These are phyloP conservation scores for Drosophila cyrtoloma DNA, from an alignment of 2,888 invertebrate species.

Conservation along the genomic window DNA sequence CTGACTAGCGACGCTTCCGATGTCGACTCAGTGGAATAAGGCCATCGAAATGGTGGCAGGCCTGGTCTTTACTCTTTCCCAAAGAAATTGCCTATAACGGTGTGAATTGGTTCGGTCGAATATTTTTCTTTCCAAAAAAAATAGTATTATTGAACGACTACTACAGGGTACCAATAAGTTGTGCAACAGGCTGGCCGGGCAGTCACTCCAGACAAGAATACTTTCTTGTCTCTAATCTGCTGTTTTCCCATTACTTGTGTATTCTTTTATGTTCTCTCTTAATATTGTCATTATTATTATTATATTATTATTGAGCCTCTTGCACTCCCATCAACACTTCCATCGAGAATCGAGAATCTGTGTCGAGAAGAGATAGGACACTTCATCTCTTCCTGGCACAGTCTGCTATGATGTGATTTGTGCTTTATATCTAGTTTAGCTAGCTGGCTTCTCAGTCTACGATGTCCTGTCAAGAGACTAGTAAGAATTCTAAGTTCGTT, in stretches of 20 bases:
- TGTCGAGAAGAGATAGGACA: not conserved
- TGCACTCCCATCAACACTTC: not conserved
- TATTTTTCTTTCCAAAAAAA: too few species aligned
- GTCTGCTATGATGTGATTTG: not conserved
- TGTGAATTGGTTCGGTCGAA: too few species aligned
- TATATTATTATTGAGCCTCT: too few species aligned
- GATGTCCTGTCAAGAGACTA: not conserved
- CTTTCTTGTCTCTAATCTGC: not conserved
- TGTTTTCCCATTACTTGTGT: not conserved
- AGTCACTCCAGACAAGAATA: not conserved
- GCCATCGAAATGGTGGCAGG: too few species aligned
- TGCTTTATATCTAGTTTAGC: not conserved
- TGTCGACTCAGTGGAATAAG: too few species aligned
- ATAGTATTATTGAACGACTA: too few species aligned
- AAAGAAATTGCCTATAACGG: too few species aligned
- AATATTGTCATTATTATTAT: not conserved
- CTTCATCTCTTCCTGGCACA: not conserved
- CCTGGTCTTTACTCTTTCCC: too few species aligned
- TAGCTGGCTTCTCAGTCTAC: not conserved
- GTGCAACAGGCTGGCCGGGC: not conserved
- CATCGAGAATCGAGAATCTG: not conserved
- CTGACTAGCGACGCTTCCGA: too few species aligned
- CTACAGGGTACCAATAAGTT: not conserved
- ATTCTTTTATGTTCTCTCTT: not conserved
- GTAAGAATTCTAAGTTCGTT: not conserved